Evolutionary conservation across 1,140 invertebrate genomes (phyloP).

Genomic region (Drosophila busckii): DNA sequence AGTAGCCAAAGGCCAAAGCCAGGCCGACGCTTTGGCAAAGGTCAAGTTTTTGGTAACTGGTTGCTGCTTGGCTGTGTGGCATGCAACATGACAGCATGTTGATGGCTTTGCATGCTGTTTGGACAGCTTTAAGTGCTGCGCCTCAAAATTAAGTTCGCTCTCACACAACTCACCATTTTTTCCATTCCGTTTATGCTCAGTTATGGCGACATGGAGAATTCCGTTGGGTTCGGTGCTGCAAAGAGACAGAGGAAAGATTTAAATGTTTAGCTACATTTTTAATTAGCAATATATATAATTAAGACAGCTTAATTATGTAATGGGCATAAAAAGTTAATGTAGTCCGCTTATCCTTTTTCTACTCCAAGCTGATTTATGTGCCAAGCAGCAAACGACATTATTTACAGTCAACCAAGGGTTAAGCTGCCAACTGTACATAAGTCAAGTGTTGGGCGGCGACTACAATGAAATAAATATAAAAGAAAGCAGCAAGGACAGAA

Average conservation of each 20-base stretch:
- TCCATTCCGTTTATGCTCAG: constrained; percentile 59
- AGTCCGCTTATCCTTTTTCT: too few species aligned
- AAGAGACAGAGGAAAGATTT: constrained; percentile 17
- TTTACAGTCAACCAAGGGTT: too few species aligned
- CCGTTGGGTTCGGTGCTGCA: too few species aligned
- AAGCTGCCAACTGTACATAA: too few species aligned
- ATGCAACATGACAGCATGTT: constrained; percentile 13
- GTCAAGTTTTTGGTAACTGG: not conserved
- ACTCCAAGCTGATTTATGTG: too few species aligned
- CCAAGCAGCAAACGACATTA: too few species aligned
- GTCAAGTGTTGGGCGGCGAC: too few species aligned
- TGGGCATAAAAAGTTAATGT: constrained; percentile 50
- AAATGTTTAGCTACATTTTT: constrained; percentile 55
- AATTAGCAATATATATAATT: constrained; percentile 67
- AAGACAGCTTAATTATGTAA: constrained; percentile 66
- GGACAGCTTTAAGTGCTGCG: not conserved
- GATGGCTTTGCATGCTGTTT: constrained; percentile 10
- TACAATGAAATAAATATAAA: not conserved
- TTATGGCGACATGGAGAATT: constrained; percentile 63
- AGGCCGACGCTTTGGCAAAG: too few species aligned
- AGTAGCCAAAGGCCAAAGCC: constrained; percentile 38
- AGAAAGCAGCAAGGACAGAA: constrained; percentile 2
- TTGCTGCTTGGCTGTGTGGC: constrained; percentile 15
- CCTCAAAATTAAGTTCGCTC: too few species aligned
- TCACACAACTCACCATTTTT: constrained; percentile 60